phyloP scores from a whole-genome alignment of 2,113 vertebrate species.

The Phalacrocorax pelagicus region DNA sequence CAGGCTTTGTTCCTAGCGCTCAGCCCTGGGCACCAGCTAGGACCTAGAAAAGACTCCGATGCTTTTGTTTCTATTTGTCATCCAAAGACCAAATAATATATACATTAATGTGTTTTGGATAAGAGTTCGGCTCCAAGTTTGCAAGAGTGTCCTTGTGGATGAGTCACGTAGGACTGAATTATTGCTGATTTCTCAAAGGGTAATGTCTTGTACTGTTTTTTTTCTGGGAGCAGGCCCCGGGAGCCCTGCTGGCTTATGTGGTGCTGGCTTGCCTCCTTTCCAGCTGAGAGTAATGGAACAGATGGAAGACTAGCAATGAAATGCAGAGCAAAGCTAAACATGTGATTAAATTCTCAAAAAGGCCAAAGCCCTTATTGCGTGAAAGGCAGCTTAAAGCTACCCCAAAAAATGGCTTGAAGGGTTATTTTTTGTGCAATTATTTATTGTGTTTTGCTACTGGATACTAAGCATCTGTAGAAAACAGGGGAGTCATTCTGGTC shows the following conservation, averaged over 20 bases:
- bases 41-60: neutral
- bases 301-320: neutral
- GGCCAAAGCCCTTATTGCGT: neutral
- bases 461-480: neutral
- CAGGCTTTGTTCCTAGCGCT: neutral
- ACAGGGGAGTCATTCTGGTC: neutral
- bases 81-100: neutral
- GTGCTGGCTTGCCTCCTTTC: neutral
- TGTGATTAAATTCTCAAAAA: conserved; percentile 30
- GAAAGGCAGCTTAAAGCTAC: conserved; percentile 12
- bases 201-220: neutral
- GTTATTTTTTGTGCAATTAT: neutral
- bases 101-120: neutral
- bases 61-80: neutral
- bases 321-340: neutral
- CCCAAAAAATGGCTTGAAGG: neutral
- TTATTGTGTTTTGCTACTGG: neutral
- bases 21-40: neutral
- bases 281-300: neutral
- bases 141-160: neutral
- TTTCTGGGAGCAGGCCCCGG: neutral
- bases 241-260: neutral
- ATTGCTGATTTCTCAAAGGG: neutral
- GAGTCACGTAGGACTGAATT: neutral
- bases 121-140: neutral